Base-by-base conservation (phyloP, 1,140 invertebrate genomes). In the Triops cancriformis region DNA sequence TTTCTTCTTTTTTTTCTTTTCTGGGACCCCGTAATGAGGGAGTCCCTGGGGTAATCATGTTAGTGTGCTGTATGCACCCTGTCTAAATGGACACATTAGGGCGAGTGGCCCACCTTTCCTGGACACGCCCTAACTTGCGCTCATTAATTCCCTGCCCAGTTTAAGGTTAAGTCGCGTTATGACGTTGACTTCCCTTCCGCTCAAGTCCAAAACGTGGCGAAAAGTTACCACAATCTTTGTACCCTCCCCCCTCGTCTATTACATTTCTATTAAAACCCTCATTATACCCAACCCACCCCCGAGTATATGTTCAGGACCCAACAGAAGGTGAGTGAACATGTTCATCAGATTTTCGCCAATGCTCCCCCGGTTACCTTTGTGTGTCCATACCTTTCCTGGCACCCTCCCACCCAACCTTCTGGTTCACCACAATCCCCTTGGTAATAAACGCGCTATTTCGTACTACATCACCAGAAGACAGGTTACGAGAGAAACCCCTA, bases 21-120 rank as follows among this genome's bases (percentile, higher is more conserved):
- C n/a, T n/a, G n/a, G 31, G 18, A 64, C n/a, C 51, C 51, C 51
- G 51, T 64, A 64, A 64, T 64, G 51, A 23, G 51, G 51, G 51
- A 64, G 51, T 64, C 51, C 51, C 51, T 64, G 51, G 51, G 51
- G 51, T 64, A 64, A 64, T 64, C 51, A 64, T n/a, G 51, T 64
- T 64, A 64, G 51, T 64, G 51, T 64, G 51, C 51, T 64, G 23
- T 64, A 64, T 64, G 51, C 51, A 64, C 51, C 51, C 51, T 23
- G 51, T 18, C 51, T 64, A 64, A 64, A 64, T 64, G 51, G 51
- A 64, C 51, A 64, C 51, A 64, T 64, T 64, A 64, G 51, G 18
- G 51, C 51, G 51, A 64, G 51, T 64, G 51, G 51, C 51, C 51
- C 51, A 64, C 51, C 51, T 23, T 64, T 64, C 51, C 51, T 64